Percentiles rank a stretch among this genome's conserved stretches.
Evolutionary conservation across 2,888 invertebrate species (phyloP).

Genomic region (Congeria kusceri): DNA sequence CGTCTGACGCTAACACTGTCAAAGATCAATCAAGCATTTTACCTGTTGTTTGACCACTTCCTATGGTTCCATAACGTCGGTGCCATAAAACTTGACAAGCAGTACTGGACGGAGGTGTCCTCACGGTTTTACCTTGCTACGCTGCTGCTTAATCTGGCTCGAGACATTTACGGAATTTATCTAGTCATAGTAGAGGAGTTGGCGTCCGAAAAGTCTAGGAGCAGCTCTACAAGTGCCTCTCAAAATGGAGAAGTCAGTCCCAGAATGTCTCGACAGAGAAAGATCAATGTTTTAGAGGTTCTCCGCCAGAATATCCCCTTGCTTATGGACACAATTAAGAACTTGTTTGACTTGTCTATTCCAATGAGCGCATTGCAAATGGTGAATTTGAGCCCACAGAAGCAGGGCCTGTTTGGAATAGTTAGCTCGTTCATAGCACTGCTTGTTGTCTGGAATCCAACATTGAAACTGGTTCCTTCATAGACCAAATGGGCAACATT

Average conservation of each 20-base stretch:
- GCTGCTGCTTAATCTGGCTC: conserved; percentile 91
- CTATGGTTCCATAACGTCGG: conserved; percentile 90
- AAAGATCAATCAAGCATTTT: conserved; percentile 92
- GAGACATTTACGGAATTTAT: conserved; percentile 92
- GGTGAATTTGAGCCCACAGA: conserved; percentile 91
- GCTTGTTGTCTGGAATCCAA: conserved; percentile 91
- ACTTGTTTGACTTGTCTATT: conserved; percentile 94
- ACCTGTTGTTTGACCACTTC: conserved; percentile 93
- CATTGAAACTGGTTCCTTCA: conserved; percentile 88
- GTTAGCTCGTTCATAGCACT: conserved; percentile 93
- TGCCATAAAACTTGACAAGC: conserved; percentile 88
- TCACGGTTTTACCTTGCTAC: conserved; percentile 93
- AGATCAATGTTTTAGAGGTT: conserved; percentile 56
- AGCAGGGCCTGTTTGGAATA: conserved; percentile 92
- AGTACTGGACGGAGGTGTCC: conserved; percentile 90
- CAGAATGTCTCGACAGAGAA: conserved; percentile 67
- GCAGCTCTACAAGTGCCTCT: conserved; percentile 59
- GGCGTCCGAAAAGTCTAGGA: conserved; percentile 36
- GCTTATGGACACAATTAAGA: conserved; percentile 93
- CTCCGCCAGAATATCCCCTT: conserved; percentile 85
- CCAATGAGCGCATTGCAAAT: conserved; percentile 93
- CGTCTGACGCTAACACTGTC: conserved; percentile 91
- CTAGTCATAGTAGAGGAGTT: conserved; percentile 67
- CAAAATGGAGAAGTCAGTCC: conserved; percentile 87
- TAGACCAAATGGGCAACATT: neutral